Conservation (phyloP, 2,797 vertebrate species). For the Xenentodon cancila region DNA sequence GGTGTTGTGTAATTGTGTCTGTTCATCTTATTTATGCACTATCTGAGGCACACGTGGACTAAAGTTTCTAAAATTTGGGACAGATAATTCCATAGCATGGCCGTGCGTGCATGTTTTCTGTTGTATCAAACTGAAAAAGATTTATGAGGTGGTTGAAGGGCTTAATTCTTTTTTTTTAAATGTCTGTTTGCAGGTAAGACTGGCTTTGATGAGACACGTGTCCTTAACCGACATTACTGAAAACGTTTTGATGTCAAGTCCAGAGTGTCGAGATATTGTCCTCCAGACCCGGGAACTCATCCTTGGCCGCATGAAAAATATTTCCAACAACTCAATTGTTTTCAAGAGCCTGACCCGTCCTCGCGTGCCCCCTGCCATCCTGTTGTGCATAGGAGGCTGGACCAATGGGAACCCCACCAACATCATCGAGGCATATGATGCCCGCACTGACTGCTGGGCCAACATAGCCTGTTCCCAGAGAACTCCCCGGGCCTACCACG, state of each 20-base stretch:
- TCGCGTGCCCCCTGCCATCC: constrained; percentile 78
- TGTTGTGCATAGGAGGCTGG: constrained; percentile 87
- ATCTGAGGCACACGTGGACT: too few relatives aligned
- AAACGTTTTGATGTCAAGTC: constrained; percentile 37
- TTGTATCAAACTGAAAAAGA: too few relatives aligned
- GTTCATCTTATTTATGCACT: too few relatives aligned
- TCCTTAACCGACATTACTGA: constrained; percentile 39
- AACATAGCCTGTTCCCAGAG: constrained; percentile 70
- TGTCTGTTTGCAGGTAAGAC: constrained; percentile 49
- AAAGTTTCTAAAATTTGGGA: too few relatives aligned
- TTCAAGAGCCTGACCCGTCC: constrained; percentile 73
- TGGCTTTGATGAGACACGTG: constrained; percentile 44
- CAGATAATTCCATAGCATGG: too few relatives aligned
- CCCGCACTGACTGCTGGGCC: constrained; percentile 81
- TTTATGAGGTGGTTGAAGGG: too few relatives aligned
- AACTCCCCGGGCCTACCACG: constrained; percentile 80
- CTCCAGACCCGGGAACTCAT: constrained; percentile 75
- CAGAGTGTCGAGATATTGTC: constrained; percentile 68
- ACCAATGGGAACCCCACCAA: constrained; percentile 76
- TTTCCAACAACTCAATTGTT: constrained; percentile 17
- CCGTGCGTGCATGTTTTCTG: too few relatives aligned
- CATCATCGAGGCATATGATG: constrained; percentile 81
- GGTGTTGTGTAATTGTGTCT: too few relatives aligned
- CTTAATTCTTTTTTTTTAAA: background rate
- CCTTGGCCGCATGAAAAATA: constrained; percentile 42